A percentile compares a stretch with the other conserved stretches of the same genome.
phyloP scores from a whole-genome alignment of 2,113 vertebrate species.

The Callipepla californica region DNA sequence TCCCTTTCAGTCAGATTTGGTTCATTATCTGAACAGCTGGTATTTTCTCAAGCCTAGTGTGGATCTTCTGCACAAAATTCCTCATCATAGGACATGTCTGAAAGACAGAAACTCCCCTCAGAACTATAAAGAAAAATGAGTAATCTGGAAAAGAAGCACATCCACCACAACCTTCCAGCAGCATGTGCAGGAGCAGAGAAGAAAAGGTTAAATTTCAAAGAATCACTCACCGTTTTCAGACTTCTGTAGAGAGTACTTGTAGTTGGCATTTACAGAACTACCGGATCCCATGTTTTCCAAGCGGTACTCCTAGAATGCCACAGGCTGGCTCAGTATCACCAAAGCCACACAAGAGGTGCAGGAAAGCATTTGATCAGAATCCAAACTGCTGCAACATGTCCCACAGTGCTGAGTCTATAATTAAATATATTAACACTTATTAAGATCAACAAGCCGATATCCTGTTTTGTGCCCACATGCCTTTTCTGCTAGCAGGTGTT shows the following conservation, averaged over 20 bases:
- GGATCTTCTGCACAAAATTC: neutral
- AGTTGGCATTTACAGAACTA: constrained; percentile 48
- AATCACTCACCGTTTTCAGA: constrained; percentile 72
- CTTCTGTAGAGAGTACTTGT: constrained; percentile 69
- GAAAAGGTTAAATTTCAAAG: neutral
- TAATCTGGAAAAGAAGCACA: neutral
- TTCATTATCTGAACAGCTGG: neutral
- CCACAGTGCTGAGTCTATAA: neutral
- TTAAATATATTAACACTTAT: neutral
- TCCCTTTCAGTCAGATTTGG: neutral
- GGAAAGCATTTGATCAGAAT: neutral
- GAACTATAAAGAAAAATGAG: neutral
- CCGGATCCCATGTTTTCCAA: constrained; percentile 71
- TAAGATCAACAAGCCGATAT: rapidly evolving
- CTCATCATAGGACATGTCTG: neutral
- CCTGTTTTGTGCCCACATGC: neutral
- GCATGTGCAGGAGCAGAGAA: neutral
- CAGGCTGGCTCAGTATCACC: neutral
- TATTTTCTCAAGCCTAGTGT: neutral
- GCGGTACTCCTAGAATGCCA: neutral
- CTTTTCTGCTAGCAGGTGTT: neutral
- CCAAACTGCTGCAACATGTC: neutral
- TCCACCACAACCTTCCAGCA: neutral
- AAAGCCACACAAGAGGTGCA: neutral
- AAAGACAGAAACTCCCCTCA: neutral